A percentile compares a stretch with the other conserved stretches of the same genome.
Conservation (phyloP, 2,113 vertebrate species). For the Cyanoramphus novaezelandiae region DNA sequence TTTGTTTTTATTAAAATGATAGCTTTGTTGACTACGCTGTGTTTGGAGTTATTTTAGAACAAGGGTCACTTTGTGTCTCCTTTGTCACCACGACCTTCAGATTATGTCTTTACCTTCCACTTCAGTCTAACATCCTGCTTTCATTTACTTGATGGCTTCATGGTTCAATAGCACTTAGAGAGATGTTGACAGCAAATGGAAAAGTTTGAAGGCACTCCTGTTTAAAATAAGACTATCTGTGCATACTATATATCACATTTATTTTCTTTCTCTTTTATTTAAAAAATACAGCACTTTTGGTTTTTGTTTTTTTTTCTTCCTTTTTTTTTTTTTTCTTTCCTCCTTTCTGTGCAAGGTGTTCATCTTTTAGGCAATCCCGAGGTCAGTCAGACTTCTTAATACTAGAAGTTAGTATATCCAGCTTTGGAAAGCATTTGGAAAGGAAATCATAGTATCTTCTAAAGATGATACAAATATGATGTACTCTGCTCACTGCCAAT, state of each 20-base stretch:
- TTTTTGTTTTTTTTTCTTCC: neutral
- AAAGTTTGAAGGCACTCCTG: constrained; percentile 9
- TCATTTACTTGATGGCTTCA: constrained; percentile 21
- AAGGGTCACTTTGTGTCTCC: constrained; percentile 2
- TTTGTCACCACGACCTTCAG: constrained; percentile 26
- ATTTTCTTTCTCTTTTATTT: neutral
- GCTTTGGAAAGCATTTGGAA: neutral
- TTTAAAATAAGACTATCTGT: neutral
- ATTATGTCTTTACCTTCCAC: constrained; percentile 26
- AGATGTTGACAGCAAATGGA: constrained; percentile 27
- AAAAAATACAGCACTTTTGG: neutral
- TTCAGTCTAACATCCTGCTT: constrained; percentile 43
- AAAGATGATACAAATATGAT: neutral
- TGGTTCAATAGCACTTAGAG: constrained; percentile 47
- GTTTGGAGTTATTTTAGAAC: constrained; percentile 6
- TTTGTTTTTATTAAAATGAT: constrained; percentile 27
- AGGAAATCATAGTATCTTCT: neutral
- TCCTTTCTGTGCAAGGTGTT: fast-evolving
- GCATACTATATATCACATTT: neutral
- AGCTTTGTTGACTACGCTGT: neutral
- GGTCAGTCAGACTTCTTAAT: neutral
- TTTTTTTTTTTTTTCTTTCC: fast-evolving
- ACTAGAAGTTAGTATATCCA: neutral
- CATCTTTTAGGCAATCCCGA: neutral
- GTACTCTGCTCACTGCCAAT: neutral